phyloP scores from a whole-genome alignment of 2,113 vertebrate species.

The Elanus axillaris region DNA sequence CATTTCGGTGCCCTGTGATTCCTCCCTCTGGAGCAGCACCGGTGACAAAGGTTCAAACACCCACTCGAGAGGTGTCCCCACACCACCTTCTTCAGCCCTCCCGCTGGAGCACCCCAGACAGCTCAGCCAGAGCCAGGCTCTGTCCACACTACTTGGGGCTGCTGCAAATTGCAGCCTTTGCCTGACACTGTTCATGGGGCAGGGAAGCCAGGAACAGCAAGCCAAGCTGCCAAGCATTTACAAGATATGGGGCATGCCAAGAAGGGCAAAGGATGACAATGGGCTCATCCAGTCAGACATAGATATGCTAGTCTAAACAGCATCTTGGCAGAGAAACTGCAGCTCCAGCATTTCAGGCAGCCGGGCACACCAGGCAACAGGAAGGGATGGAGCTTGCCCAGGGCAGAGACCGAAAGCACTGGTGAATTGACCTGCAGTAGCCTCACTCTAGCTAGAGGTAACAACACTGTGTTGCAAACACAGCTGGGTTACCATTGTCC shows the following conservation, averaged over 20 bases:
- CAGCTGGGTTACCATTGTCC: neutral
- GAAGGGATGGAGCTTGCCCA: neutral
- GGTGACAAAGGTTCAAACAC: neutral
- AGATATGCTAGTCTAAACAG: neutral
- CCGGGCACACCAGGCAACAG: too few relatives aligned
- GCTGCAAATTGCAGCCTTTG: neutral
- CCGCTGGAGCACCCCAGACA: rapidly evolving
- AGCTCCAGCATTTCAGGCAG: neutral
- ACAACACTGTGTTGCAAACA: neutral
- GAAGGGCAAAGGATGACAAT: neutral
- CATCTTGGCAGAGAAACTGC: neutral
- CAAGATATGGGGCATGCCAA: neutral
- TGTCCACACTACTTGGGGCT: neutral
- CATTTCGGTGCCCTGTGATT: neutral
- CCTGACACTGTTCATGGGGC: neutral
- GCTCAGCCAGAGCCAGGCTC: neutral
- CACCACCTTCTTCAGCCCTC: neutral
- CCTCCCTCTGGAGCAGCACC: neutral
- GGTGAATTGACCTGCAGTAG: rapidly evolving
- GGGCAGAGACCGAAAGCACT: neutral
- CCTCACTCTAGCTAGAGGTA: neutral
- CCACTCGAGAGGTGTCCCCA: neutral
- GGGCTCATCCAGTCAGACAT: neutral
- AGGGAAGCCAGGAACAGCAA: neutral
- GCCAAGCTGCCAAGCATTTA: neutral